Base-by-base conservation (phyloP, 1,140 invertebrate genomes). In the Papilio polyxenes region DNA sequence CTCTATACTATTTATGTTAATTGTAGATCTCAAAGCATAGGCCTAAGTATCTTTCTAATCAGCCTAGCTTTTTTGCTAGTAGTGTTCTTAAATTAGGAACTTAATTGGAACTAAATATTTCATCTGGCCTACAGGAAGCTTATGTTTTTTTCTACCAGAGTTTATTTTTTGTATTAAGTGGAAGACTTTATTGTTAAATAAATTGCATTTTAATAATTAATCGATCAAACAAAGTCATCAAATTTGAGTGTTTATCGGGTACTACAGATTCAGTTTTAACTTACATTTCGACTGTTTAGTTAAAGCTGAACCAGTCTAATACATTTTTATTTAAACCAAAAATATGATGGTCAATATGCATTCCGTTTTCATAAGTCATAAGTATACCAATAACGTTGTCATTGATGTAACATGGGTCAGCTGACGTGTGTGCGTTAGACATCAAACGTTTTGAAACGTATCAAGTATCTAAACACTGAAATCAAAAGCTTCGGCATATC, bases 381-480 rank as follows among this genome's bases (percentile, higher is more conserved):
- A 17, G 10, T 11, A n/a, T 59, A 15, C 51, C 51, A 53, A 53
- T 8, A 53, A 53, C 23, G 10, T 31, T 65, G 13, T 37, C 65
- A 17, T 72, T 72, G 31, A 65, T 72, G 17, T 23, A 13, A 65
- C 2, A 37, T 17, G 65, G 65, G 13, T 10, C 23, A 72, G 65
- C 31, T 72, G 6, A 13, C 23, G 23, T 72, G 8, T 72, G 13
- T 37, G 13, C 65, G 31, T 72, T 72, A 40, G 13, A 72, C 10
- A 37, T 72, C 48, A 75, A 48, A 48, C 48, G 20, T n/a, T 40
- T 75, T 44, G 40, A 44, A 48, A 75, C 48, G 48, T 75, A 44
- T 48, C 48, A 75, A 20, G 20, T 77, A 23, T 77, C 75, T 76
- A 76, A 76, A 77, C 75, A 77, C 23, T 77, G n/a, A 23, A 77